Evolutionary conservation across 30 jellyfish, hydroid and myxozoan species (phyloP), one percentile per base, ranked within the genome.

Genomic region (Hydra vulgaris): DNA sequence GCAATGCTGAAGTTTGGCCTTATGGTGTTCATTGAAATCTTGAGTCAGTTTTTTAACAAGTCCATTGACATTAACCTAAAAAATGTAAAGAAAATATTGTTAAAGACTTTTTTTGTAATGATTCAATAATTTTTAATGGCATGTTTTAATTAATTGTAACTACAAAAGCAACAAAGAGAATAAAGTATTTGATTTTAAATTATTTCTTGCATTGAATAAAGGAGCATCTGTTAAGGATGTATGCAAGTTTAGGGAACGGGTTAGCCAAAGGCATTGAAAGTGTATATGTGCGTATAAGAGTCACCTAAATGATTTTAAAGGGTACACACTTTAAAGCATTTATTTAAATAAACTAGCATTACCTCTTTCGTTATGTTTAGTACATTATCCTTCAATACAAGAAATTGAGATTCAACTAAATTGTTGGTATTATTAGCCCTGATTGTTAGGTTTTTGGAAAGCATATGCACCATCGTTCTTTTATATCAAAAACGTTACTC

Each of bases 401-500:
- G 27, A 24, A 69, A 69, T 69, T 69, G 76, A 69, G 76, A 7
- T 24, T 69, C 76, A 24, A 69, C 76, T 3, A 24, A 21, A 69
- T 69, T 69, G 15, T 69, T 69, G 25, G 76, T 69, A 69, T 69
- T 69, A 69, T 69, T 69, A 15, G 12, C 76, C 76, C 76, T 69
- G 25, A 69, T 19, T 24, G 27, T 69, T 24, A 69, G 27, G 25
- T 69, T 3, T 69, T 24, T 69, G 12, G 5, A 24, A 69, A 69
- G 76, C 76, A 69, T 19, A 69, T 21, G 25, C 26, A 21, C 76
- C 76, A 69, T 19, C 76, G 25, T 21, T 21, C 27, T 69, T 69
- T 69, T 19, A n/a, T n/a, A n/a, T n/a, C n/a, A n/a, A n/a, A n/a
- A n/a, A n/a, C n/a, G n/a, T n/a, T n/a, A n/a, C n/a, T n/a, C n/a